A percentile compares a stretch with the other conserved stretches of the same genome.
Conservation (phyloP, 1,140 invertebrate genomes). For the Chelonus insularis region DNA sequence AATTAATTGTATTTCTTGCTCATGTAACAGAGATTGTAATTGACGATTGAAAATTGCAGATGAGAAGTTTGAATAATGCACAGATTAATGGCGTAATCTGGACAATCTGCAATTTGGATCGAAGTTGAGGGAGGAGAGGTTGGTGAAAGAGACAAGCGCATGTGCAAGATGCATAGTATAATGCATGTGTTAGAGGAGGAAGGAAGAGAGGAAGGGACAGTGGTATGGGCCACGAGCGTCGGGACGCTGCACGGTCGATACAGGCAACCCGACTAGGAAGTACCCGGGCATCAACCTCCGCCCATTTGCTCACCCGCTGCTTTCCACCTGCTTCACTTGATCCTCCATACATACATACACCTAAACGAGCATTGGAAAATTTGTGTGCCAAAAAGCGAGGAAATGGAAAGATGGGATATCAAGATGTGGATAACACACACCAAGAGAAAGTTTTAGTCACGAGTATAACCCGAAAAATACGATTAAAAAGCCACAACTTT, state of each 20-base stretch:
- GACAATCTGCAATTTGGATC: neutral
- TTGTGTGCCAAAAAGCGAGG: too few species aligned
- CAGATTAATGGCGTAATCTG: neutral
- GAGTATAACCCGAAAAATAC: too few species aligned
- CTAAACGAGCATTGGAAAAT: too few species aligned
- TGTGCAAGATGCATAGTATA: neutral
- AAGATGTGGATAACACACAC: too few species aligned
- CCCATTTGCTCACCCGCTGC: conserved; percentile 30
- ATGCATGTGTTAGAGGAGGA: neutral
- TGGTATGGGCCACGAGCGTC: conserved; percentile 33
- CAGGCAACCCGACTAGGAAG: conserved; percentile 52
- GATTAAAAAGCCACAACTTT: too few species aligned
- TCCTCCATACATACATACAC: too few species aligned
- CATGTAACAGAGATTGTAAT: neutral
- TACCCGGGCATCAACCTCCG: conserved; percentile 52
- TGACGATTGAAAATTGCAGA: neutral
- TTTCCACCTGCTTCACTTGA: conserved; percentile 36
- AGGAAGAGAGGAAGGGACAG: conserved; percentile 19
- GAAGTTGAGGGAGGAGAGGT: neutral
- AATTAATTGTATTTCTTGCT: neutral
- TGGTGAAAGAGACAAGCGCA: neutral
- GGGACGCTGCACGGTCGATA: conserved; percentile 51
- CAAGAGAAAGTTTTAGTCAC: too few species aligned
- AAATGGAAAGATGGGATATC: too few species aligned
- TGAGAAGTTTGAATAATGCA: neutral